Evolutionary conservation across 2,888 invertebrate genomes (phyloP), one percentile per base, ranked within the genome.

Genomic region (Andrena flavipes): DNA sequence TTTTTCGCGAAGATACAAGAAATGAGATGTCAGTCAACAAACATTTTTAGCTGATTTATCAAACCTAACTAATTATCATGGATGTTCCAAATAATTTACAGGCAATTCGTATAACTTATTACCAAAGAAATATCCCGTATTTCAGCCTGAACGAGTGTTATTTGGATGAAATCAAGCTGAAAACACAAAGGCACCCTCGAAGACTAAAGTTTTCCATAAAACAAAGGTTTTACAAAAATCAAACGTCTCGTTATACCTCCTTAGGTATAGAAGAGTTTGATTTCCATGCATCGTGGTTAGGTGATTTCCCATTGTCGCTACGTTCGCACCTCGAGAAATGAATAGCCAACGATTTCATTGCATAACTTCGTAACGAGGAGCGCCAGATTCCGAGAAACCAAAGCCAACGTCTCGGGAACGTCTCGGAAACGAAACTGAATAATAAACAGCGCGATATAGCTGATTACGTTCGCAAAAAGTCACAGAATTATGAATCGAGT

Each of bases 401-500:
- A 6, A 54, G 8, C 26, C 42, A 42, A 54, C 42, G 10, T 42
- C 67, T 76, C 5, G 29, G 42, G 26, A 42, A 54, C 42, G 10
- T 42, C 67, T 76, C 5, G 29, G 42, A 33, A 30, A 59, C 13
- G 7, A 13, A 16, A 30, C 8, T 23, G n/a, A 23, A 35, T 20
- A 51, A 29, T 71, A 64, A 59, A 71, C 42, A n/a, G 33, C 70
- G 30, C 35, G 20, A 2, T 68, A 62, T 70, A 42, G 33, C 62
- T 63, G 83, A 72, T 33, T 26, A 74, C 20, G 8, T 23, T n/a
- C 7, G 16, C 7, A 76, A 69, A 73, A 59, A 74, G 3, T 35
- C 26, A 16, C 1, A 54, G 35, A 70, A 79, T 71, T 79, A 59
- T 62, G 80, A 33, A 65, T 75, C 33, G 54, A 77, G 60, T 59